Evolutionary conservation across 2,113 vertebrate species (phyloP).

Genomic region (Protobothrops mucrosquamatus): DNA sequence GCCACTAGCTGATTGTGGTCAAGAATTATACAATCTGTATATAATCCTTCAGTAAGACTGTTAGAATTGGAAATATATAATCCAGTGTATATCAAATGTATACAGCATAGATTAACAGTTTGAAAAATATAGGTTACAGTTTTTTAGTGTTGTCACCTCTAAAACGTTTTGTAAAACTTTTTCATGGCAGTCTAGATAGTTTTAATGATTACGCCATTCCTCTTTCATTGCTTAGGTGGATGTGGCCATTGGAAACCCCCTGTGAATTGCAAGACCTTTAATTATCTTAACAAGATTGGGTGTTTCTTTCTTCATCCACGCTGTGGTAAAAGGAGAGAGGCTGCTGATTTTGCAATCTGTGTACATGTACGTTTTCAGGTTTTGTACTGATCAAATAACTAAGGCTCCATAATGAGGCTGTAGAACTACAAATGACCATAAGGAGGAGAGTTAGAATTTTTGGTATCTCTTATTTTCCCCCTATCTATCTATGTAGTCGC

Average conservation of each 20-base stretch:
- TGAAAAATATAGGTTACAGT: neutral
- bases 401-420: neutral
- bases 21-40: neutral
- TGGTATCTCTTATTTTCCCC: neutral
- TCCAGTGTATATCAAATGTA: neutral
- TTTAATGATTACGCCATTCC: neutral
- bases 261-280: conserved; percentile 73
- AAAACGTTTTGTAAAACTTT: neutral
- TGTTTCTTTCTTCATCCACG: conserved; percentile 82
- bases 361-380: conserved; percentile 69
- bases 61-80: neutral
- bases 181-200: neutral
- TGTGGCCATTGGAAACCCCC: conserved; percentile 76
- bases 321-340: conserved; percentile 75
- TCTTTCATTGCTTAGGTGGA: conserved; percentile 63
- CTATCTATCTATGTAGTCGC: neutral
- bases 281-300: conserved; percentile 76
- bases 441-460: neutral
- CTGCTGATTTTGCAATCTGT: conserved; percentile 80
- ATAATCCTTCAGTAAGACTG: neutral
- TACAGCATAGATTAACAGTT: neutral
- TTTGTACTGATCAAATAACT: neutral
- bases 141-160: neutral
- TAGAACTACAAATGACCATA: neutral
- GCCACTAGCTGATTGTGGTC: neutral